Evolutionary conservation across 2,888 invertebrate species (phyloP), one percentile per base, ranked within the genome.

Genomic region (Idaea dimidiata): DNA sequence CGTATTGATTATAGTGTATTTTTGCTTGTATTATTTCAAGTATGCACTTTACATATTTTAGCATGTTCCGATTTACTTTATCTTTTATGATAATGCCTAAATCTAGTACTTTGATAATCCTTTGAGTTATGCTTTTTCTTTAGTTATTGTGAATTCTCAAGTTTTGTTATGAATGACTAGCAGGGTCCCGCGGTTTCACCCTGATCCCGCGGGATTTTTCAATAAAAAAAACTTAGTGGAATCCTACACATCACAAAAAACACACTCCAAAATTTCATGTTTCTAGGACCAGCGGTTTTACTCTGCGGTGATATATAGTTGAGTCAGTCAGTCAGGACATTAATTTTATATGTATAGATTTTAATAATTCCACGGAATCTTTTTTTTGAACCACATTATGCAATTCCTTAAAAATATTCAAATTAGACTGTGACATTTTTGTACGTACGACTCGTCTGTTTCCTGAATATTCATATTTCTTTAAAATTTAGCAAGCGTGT

Each of bases 1-100:
- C 78, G 81, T 81, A 66, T 67, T 70, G 43, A 43, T 43, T 43
- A 14, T 14, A 4, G 43, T 2, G 3, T 43, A 43, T 43, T 43
- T 43, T 43, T 43, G 10, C 43, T 43, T 43, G 43, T 14, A 43
- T 43, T 43, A 43, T 43, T 43, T 43, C 14, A 43, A 43, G 43
- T 43, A 43, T 43, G 43, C 10, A 7, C 43, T 8, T 43, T 43
- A 43, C 6, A 43, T 43, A 43, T 24, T 24, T 24, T 24, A 24
- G 24, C 24, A 24, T 43, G 43, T 43, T 43, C 43, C 14, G 43
- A 43, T 43, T 43, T 14, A 10, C 10, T 43, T 43, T 43, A 43
- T 43, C 24, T 1, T 24, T 24, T 24, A 24, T 43, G 43, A 43
- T 43, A 43, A 43, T n/a, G 43, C 10, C 43, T 43, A 43, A 8